Conservation (phyloP, 37 sponge, comb jelly and placozoan species). For the Chondrilla cf. caribensis region DNA sequence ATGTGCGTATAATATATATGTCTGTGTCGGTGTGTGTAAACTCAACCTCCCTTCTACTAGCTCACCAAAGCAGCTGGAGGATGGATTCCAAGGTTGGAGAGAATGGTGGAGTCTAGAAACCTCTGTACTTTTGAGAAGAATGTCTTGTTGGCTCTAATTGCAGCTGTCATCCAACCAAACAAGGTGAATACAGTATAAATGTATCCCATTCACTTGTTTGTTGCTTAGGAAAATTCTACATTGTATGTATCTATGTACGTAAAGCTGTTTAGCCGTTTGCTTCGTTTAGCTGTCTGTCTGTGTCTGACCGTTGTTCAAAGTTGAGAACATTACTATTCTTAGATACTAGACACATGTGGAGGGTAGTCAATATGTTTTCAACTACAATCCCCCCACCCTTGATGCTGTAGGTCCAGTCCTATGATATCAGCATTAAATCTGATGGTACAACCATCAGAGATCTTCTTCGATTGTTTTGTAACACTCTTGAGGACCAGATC, state of each 20-base stretch:
- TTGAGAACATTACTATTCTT: too few relatives aligned
- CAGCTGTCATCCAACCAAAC: constrained; percentile 72
- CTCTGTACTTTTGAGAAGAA: constrained; percentile 73
- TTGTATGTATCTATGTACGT: background rate
- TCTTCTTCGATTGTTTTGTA: constrained; percentile 70
- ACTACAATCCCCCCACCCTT: too few relatives aligned
- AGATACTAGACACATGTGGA: too few relatives aligned
- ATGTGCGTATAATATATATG: too few relatives aligned
- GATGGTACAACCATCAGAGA: constrained; percentile 57
- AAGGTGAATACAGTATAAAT: constrained; percentile 35
- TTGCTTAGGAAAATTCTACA: too few relatives aligned
- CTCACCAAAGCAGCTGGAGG: constrained; percentile 59
- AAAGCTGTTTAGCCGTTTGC: too few relatives aligned
- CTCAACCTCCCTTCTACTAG: constrained; percentile 15
- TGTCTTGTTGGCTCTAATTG: constrained; percentile 69
- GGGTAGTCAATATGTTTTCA: too few relatives aligned
- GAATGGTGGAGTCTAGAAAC: constrained; percentile 62
- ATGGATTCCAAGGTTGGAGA: constrained; percentile 79
- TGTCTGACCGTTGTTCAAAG: too few relatives aligned
- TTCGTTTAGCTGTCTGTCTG: too few relatives aligned
- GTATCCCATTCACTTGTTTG: too few relatives aligned
- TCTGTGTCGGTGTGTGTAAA: too few relatives aligned
- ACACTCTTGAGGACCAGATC: constrained; percentile 62
- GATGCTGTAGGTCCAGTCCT: constrained; percentile 18
- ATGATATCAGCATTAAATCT: constrained; percentile 9